These are phyloP conservation scores for Ophioderma brevispina DNA, from an alignment of 35 echinoderm and acorn worm genomes.

Conservation along the genomic window DNA sequence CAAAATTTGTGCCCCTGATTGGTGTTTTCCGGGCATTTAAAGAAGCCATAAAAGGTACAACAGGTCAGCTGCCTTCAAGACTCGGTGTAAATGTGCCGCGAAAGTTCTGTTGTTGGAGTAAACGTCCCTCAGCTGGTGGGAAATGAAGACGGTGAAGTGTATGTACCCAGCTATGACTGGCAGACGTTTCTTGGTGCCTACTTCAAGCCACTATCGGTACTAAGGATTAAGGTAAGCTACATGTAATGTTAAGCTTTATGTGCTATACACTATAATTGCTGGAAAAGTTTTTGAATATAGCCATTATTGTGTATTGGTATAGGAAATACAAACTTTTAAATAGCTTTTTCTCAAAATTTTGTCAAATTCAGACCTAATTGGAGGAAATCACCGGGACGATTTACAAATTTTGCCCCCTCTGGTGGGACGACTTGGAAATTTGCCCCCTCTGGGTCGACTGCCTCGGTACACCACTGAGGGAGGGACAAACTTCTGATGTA, in stretches of 20 bases:
- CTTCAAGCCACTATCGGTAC: constrained; percentile 46
- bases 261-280: background rate
- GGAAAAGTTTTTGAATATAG: background rate
- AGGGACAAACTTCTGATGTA: too few relatives aligned
- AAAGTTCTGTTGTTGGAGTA: background rate
- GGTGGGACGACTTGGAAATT: too few relatives aligned
- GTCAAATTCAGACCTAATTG: too few relatives aligned
- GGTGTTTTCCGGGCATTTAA: constrained; percentile 60
- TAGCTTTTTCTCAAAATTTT: too few relatives aligned
- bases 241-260: background rate
- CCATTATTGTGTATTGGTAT: too few relatives aligned
- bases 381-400: too few relatives aligned
- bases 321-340: too few relatives aligned
- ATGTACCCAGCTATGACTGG: constrained; percentile 56
- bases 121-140: constrained; percentile 52
- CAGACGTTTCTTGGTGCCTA: constrained; percentile 32
- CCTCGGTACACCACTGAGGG: too few relatives aligned
- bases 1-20: constrained; percentile 54
- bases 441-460: too few relatives aligned
- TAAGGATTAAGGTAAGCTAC: constrained; percentile 27
- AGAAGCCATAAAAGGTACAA: background rate
- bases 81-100: constrained; percentile 9
- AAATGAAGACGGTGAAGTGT: constrained; percentile 12
- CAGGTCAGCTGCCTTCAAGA: background rate
- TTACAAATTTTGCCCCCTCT: too few relatives aligned